phyloP scores from a whole-genome alignment of 2,797 vertebrate species.

The Eleutherodactylus coqui region DNA sequence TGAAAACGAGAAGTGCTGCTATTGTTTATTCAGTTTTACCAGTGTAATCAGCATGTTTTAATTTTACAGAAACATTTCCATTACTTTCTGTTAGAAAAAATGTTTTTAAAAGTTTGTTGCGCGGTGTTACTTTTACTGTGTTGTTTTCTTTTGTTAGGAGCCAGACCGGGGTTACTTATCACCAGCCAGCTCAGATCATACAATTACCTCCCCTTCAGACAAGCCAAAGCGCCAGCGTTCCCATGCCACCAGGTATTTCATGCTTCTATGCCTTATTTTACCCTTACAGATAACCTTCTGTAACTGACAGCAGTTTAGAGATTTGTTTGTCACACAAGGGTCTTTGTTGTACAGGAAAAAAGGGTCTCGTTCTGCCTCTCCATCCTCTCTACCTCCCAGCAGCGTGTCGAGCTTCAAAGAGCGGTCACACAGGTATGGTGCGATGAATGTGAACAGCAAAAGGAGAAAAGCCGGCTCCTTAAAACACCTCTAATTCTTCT shows the following conservation, averaged over 20 bases:
- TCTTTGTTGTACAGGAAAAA: constrained; percentile 36
- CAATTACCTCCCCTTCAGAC: not conserved
- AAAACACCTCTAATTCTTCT: no score
- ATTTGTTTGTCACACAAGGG: not conserved
- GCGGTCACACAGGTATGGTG: constrained; percentile 40
- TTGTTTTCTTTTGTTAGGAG: constrained; percentile 34
- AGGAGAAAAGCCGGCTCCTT: no score
- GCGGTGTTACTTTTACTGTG: no score
- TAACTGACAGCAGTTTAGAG: not conserved
- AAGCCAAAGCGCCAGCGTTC: not conserved
- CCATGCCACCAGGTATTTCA: constrained; percentile 36
- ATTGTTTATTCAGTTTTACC: no score
- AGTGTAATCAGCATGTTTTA: no score
- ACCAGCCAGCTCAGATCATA: constrained; percentile 46
- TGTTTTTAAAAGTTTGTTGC: no score
- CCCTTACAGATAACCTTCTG: not conserved
- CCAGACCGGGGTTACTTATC: constrained; percentile 21
- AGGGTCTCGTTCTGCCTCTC: constrained; percentile 22
- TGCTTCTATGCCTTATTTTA: not conserved
- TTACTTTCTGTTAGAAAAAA: no score
- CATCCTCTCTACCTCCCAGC: constrained; percentile 46
- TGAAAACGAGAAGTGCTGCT: no score
- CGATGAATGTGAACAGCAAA: not conserved
- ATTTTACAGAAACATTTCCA: no score
- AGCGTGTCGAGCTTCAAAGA: constrained; percentile 49